Evolutionary conservation across 2,888 invertebrate genomes (phyloP), one percentile per base, ranked within the genome.

Genomic region (Phortica okadai): DNA sequence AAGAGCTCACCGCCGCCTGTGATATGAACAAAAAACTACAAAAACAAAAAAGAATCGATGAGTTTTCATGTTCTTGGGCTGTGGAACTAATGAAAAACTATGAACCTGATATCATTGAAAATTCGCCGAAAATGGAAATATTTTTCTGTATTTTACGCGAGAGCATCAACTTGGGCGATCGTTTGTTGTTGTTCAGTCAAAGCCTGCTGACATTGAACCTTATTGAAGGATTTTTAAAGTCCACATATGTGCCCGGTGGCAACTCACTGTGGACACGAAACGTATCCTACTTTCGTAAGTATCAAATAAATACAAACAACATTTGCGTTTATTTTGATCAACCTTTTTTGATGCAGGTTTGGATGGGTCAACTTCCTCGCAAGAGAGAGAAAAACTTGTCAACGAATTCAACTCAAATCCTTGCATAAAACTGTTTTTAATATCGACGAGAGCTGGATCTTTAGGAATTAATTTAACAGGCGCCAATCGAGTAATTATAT

Each of bases 391-490:
- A 91, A 97, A 97, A 89, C 93, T 99, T 41, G 99, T 99, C 79
- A 98, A 98, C 91, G 97, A 97, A 90, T 99, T 99, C 91, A 99
- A 99, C 90, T 93, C 95, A 0, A 97, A 97, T 91, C 94, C 95
- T 1, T 95, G 95, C 85, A 94, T 98, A 73, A 95, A 97, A 90
- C 92, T 99, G 80, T 99, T 99, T 91, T 93, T 99, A 75, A 97
- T 99, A 59, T 99, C 99, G 0, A 99, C 99, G 0, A 94, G 98
- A 83, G 99, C 99, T 56, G 99, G 99, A 1, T 98, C 98, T 14
- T 92, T 99, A 50, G 99, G 99, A 8, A 99, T 99, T 81, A 99
- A 99, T 92, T 93, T 99, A 80, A 97, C 98, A 25, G 98, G 99
- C 16, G 99, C 99, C 0, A 99, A 99, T 92, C 94, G 99, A 50